Percentiles rank a stretch among this genome's conserved stretches.
phyloP scores from a whole-genome alignment of 2,888 invertebrate species.

The Watsonalla binaria region DNA sequence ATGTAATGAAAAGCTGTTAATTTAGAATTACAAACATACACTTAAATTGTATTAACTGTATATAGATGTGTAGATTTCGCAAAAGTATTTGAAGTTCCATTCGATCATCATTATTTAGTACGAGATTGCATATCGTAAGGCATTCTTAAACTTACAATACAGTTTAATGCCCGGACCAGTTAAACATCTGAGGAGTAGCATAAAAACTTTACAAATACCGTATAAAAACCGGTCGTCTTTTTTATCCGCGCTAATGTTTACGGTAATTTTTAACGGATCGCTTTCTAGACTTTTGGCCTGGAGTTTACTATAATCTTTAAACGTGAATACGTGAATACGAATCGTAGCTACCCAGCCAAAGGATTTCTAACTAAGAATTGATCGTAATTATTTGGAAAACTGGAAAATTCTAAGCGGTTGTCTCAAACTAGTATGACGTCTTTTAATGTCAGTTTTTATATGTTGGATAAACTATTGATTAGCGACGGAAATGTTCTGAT shows the following conservation, averaged over 20 bases:
- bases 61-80: too few relatives aligned
- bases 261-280: constrained; percentile 3
- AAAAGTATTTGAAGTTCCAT: too few relatives aligned
- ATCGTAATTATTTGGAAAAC: constrained; percentile 51
- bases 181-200: not conserved
- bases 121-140: too few relatives aligned
- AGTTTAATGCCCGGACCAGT: not conserved
- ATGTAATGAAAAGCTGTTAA: too few relatives aligned
- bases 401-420: constrained; percentile 32
- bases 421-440: constrained; percentile 23
- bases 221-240: not conserved
- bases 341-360: too few relatives aligned
- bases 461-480: not conserved
- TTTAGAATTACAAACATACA: too few relatives aligned
- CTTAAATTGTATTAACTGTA: too few relatives aligned
- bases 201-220: not conserved
- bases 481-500: not conserved
- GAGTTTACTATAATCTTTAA: not conserved
- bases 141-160: not conserved
- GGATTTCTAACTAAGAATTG: constrained; percentile 4
- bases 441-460: constrained; percentile 16
- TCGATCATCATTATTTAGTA: not conserved
- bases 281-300: constrained; percentile 2
- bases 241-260: constrained; percentile 1
- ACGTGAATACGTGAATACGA: too few relatives aligned